Evolutionary conservation across 2,888 invertebrate species (phyloP).

Genomic region (Hedya salicella): DNA sequence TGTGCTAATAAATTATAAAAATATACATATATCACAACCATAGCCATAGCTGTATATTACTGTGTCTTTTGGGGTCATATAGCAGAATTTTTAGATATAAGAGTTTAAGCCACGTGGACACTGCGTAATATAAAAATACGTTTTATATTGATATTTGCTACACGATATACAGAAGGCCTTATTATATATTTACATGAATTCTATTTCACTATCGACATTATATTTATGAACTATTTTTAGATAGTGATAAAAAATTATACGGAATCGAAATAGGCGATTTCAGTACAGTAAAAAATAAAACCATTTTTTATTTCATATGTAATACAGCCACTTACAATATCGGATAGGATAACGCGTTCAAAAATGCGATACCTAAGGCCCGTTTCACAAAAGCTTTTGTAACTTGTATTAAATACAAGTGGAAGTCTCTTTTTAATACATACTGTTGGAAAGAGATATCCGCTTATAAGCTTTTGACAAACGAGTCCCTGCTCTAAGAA

Average conservation of each 20-base stretch:
- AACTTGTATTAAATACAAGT: too few species aligned
- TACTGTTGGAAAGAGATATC: too few species aligned
- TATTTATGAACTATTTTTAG: neutral
- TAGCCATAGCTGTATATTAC: slow-evolving; percentile 36
- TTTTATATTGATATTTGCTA: slow-evolving; percentile 11
- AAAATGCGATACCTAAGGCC: too few species aligned
- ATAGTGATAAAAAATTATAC: neutral
- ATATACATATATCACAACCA: slow-evolving; percentile 48
- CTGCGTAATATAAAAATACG: slow-evolving; percentile 37
- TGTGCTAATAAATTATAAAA: slow-evolving; percentile 47
- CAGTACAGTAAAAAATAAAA: too few species aligned
- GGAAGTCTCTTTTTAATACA: too few species aligned
- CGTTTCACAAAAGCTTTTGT: too few species aligned
- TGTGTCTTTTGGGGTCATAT: slow-evolving; percentile 32
- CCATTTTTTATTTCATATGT: too few species aligned
- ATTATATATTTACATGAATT: slow-evolving; percentile 25
- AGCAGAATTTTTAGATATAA: neutral
- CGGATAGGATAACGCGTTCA: too few species aligned
- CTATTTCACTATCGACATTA: slow-evolving; percentile 22
- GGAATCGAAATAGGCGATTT: too few species aligned
- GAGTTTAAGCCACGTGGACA: slow-evolving; percentile 21
- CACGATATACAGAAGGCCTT: slow-evolving; percentile 31
- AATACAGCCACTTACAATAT: too few species aligned
- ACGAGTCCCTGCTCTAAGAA: too few species aligned
- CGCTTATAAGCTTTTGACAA: too few species aligned